Percentiles rank a stretch among this genome's conserved stretches.
Conservation (phyloP, 2,888 invertebrate genomes). For the Macrosoma leucophasiata region DNA sequence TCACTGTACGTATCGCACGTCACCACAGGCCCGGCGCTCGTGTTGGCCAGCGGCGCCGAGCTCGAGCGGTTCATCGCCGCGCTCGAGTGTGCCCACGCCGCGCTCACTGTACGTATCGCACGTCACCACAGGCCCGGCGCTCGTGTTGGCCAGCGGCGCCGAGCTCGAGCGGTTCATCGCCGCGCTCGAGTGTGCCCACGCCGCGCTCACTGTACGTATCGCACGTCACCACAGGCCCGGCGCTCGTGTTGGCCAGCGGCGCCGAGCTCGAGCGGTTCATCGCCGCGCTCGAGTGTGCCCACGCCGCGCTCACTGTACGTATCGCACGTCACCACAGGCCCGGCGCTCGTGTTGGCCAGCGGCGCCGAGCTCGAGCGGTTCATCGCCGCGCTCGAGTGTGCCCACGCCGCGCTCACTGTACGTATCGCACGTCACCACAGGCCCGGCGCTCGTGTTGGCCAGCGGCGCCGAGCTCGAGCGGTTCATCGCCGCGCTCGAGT, state of each 20-base stretch:
- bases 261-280: slow-evolving; percentile 86
- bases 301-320: slow-evolving; percentile 47
- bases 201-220: slow-evolving; percentile 43
- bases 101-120: slow-evolving; percentile 41
- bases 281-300: slow-evolving; percentile 78
- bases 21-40: slow-evolving; percentile 83
- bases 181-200: slow-evolving; percentile 76
- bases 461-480: slow-evolving; percentile 85
- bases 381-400: slow-evolving; percentile 80
- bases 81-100: slow-evolving; percentile 72
- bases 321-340: slow-evolving; percentile 62
- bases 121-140: slow-evolving; percentile 79
- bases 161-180: slow-evolving; percentile 87
- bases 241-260: slow-evolving; percentile 86
- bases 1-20: slow-evolving; percentile 38
- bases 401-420: slow-evolving; percentile 50
- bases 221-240: slow-evolving; percentile 76
- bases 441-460: slow-evolving; percentile 88
- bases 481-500: slow-evolving; percentile 83
- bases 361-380: slow-evolving; percentile 85
- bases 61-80: slow-evolving; percentile 84
- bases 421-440: slow-evolving; percentile 43
- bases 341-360: slow-evolving; percentile 88
- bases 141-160: slow-evolving; percentile 84
- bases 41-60: slow-evolving; percentile 85